phyloP scores from a whole-genome alignment of 2,888 invertebrate genomes.

The Cactoblastis cactorum region DNA sequence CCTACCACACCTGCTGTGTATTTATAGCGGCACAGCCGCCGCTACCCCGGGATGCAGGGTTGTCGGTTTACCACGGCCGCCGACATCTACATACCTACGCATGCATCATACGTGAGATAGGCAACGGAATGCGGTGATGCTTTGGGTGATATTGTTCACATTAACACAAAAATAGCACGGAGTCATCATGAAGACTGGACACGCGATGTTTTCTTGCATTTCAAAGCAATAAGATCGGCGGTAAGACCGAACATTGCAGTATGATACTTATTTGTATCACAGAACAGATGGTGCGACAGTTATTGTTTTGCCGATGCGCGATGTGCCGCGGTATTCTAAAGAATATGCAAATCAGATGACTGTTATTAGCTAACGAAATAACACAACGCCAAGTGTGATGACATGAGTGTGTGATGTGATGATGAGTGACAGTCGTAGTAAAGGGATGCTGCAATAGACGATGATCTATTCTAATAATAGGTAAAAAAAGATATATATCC shows the following conservation, averaged over 20 bases:
- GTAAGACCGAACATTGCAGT: not conserved
- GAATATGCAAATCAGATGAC: constrained; percentile 6
- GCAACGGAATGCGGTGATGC: constrained; percentile 39
- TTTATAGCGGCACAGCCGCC: constrained; percentile 71
- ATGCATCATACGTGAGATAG: constrained; percentile 31
- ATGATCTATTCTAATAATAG: no score
- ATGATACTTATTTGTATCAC: not conserved
- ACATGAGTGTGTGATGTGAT: no score
- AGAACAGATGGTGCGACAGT: constrained; percentile 5
- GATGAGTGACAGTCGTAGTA: not conserved
- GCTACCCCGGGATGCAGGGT: constrained; percentile 71
- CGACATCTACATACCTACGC: constrained; percentile 43
- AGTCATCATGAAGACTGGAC: constrained; percentile 31
- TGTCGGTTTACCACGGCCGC: constrained; percentile 59
- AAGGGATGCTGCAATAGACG: no score
- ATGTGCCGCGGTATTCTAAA: not conserved
- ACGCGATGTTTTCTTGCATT: not conserved
- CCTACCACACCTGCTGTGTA: constrained; percentile 75
- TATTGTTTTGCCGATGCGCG: constrained; percentile 1
- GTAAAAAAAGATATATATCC: no score
- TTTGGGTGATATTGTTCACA: constrained; percentile 61
- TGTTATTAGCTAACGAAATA: not conserved
- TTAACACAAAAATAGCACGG: constrained; percentile 61
- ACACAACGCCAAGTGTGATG: not conserved
- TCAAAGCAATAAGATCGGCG: not conserved